A percentile compares a stretch with the other conserved stretches of the same genome.
Conservation (phyloP, 2,797 vertebrate genomes). For the Phoeniculus purpureus region DNA sequence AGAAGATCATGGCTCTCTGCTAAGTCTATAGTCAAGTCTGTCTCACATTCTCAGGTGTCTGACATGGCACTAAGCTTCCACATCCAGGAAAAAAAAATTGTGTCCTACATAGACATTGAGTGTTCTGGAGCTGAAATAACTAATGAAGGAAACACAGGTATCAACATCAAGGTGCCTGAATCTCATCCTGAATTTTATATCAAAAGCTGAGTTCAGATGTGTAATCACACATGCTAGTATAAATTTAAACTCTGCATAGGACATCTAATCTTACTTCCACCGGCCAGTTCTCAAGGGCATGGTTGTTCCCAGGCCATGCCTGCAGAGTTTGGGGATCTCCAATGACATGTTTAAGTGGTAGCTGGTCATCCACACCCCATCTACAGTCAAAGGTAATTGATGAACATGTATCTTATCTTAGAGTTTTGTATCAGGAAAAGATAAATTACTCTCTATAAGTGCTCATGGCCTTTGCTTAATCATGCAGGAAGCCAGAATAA, state of each 20-base stretch:
- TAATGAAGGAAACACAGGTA: neutral
- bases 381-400: neutral
- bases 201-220: neutral
- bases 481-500: neutral
- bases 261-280: neutral
- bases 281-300: neutral
- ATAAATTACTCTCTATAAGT: neutral
- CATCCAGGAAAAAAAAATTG: neutral
- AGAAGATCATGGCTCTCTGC: neutral
- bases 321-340: neutral
- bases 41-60: neutral
- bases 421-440: neutral
- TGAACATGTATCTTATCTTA: neutral
- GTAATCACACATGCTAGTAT: neutral
- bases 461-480: neutral
- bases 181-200: neutral
- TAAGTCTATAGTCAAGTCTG: neutral
- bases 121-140: neutral
- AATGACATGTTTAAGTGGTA: neutral
- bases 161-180: neutral
- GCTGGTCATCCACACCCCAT: neutral
- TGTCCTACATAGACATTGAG: neutral
- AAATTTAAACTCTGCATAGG: neutral
- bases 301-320: neutral
- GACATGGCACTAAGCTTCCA: neutral